Conservation (phyloP, 2,797 vertebrate genomes). For the Diplodus puntazzo region DNA sequence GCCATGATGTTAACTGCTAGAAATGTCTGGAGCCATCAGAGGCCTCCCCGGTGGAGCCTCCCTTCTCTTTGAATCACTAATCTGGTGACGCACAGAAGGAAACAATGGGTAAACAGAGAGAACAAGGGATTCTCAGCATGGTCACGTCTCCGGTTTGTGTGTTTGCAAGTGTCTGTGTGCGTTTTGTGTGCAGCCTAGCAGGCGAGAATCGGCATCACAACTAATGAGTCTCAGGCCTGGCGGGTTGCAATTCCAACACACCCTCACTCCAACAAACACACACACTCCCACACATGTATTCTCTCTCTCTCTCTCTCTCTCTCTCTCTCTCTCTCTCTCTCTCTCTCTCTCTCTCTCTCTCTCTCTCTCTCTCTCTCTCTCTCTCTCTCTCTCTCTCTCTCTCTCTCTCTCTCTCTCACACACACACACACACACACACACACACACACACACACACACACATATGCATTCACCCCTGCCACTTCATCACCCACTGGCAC, state of each 20-base stretch:
- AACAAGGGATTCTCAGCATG: constrained; percentile 20
- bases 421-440: no score
- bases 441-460: constrained; percentile 3
- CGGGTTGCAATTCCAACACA: constrained; percentile 29
- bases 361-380: neutral
- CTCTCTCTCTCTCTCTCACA: no score
- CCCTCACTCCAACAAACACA: constrained; percentile 9
- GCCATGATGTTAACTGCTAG: constrained; percentile 26
- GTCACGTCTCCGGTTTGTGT: constrained; percentile 18
- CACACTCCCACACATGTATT: constrained; percentile 9
- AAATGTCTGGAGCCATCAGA: constrained; percentile 8
- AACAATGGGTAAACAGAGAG: constrained; percentile 35
- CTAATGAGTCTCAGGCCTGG: constrained; percentile 40
- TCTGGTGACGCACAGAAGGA: constrained; percentile 45
- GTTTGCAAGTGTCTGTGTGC: constrained; percentile 6
- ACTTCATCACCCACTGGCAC: constrained; percentile 32
- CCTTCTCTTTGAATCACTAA: constrained; percentile 39
- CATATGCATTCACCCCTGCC: neutral
- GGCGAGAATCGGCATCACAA: neutral
- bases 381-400: no score
- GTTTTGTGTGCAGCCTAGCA: constrained; percentile 2
- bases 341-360: no score
- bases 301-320: neutral
- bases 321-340: no score
- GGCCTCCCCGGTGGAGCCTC: constrained; percentile 19